Conservation (phyloP, 1,140 invertebrate genomes). For the Argopecten irradians region DNA sequence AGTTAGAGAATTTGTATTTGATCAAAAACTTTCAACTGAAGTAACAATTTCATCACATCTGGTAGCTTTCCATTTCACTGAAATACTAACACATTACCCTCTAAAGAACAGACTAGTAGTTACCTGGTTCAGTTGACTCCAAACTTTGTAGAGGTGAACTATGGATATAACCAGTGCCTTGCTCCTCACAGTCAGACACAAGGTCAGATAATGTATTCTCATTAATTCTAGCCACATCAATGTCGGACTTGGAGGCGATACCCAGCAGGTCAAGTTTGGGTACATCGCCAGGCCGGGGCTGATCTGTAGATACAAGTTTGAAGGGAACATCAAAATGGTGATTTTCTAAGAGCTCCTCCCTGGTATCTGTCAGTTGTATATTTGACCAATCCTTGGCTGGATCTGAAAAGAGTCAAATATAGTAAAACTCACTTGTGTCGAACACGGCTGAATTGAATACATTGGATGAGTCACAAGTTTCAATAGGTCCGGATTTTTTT, state of each 20-base stretch:
- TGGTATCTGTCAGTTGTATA: neutral
- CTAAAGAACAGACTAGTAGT: neutral
- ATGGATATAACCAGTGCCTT: neutral
- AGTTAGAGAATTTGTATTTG: neutral
- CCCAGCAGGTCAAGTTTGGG: neutral
- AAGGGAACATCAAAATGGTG: neutral
- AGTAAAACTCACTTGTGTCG: too few species aligned
- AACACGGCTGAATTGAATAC: too few species aligned
- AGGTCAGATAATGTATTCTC: neutral
- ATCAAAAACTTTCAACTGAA: too few species aligned
- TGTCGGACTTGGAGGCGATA: neutral
- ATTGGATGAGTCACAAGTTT: too few species aligned
- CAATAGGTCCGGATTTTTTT: too few species aligned
- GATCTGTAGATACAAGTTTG: neutral
- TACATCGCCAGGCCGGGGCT: neutral
- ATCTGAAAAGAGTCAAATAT: too few species aligned
- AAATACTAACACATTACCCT: too few species aligned
- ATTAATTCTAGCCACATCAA: neutral
- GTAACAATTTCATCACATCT: too few species aligned
- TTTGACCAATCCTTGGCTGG: neutral
- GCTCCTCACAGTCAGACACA: neutral
- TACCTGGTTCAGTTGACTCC: neutral
- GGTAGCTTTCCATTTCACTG: too few species aligned
- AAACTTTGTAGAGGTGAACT: neutral
- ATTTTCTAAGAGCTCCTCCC: neutral